Percentiles rank a stretch among this genome's conserved stretches.
phyloP scores from a whole-genome alignment of 1,140 invertebrate genomes.

The Philotrypesis tridentata region DNA sequence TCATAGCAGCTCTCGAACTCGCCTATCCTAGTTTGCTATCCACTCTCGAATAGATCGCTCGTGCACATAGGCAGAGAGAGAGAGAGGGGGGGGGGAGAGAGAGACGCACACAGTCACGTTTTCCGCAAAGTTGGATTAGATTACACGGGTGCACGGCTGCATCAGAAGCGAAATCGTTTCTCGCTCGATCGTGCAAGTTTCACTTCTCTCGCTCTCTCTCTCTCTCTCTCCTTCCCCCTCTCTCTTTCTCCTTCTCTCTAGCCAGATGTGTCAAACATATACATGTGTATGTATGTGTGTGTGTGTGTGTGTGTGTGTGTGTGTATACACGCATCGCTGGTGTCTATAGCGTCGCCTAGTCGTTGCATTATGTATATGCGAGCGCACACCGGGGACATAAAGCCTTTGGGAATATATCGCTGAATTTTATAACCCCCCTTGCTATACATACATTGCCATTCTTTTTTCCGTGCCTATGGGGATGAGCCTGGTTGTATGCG shows the following conservation, averaged over 20 bases:
- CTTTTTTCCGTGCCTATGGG: not conserved
- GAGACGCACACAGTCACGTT: not conserved
- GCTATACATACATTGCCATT: not conserved
- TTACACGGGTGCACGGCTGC: not conserved
- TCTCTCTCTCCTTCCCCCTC: too few relatives aligned
- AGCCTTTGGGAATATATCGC: not conserved
- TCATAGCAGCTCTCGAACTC: not conserved
- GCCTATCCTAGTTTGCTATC: not conserved
- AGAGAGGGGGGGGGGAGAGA: too few relatives aligned
- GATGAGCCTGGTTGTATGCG: too few relatives aligned
- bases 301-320: not conserved
- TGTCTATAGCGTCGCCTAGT: not conserved
- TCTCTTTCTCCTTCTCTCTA: too few relatives aligned
- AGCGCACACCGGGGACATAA: not conserved
- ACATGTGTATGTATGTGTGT: not conserved
- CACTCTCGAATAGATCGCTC: not conserved
- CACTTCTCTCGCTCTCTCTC: not conserved
- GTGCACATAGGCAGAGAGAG: too few relatives aligned
- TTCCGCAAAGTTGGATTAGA: constrained; percentile 12
- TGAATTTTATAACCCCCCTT: not conserved
- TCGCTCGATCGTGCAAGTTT: constrained; percentile 14
- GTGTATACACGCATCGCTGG: not conserved
- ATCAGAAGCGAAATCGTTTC: constrained; percentile 6
- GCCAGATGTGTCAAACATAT: not conserved
- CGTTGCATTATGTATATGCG: constrained; percentile 1